These are phyloP conservation scores for Epizoanthus scotinus DNA, from an alignment of 92 coral and sea anemone species.

Conservation along the genomic window DNA sequence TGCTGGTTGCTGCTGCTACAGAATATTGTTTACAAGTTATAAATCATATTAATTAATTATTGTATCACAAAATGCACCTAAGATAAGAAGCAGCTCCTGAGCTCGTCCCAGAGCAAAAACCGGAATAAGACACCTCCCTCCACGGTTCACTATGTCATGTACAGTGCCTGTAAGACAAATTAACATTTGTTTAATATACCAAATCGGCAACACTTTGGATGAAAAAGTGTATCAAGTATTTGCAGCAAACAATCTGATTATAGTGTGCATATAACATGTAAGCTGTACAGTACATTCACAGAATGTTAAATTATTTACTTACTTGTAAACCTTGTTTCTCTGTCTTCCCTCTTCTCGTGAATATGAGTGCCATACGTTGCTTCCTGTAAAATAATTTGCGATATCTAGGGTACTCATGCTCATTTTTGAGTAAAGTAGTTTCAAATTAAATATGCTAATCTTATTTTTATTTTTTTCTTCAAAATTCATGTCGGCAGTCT, in stretches of 20 bases:
- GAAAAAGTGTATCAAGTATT: no score
- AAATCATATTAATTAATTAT: no score
- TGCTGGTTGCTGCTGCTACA: no score
- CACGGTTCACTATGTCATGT: slow-evolving; percentile 96
- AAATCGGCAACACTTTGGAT: no score
- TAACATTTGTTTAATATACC: no score
- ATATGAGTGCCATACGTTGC: slow-evolving; percentile 97
- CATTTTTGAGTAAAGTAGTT: no score
- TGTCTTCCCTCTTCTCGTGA: slow-evolving; percentile 94
- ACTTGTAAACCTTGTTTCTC: slow-evolving; percentile 97
- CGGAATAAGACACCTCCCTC: slow-evolving; percentile 97
- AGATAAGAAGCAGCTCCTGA: slow-evolving; percentile 91
- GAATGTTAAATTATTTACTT: slow-evolving; percentile 11
- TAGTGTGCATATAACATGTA: no score
- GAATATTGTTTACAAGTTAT: no score
- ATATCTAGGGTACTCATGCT: background rate
- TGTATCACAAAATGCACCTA: slow-evolving; percentile 54
- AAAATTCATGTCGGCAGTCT: no score
- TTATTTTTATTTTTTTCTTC: no score
- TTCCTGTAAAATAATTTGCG: slow-evolving; percentile 54
- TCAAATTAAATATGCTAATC: background rate
- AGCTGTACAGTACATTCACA: no score
- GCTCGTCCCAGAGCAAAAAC: slow-evolving; percentile 97
- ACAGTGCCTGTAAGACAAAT: slow-evolving; percentile 72
- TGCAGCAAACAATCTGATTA: no score